Conservation (phyloP, 2,113 vertebrate genomes). For the Malurus melanocephalus region DNA sequence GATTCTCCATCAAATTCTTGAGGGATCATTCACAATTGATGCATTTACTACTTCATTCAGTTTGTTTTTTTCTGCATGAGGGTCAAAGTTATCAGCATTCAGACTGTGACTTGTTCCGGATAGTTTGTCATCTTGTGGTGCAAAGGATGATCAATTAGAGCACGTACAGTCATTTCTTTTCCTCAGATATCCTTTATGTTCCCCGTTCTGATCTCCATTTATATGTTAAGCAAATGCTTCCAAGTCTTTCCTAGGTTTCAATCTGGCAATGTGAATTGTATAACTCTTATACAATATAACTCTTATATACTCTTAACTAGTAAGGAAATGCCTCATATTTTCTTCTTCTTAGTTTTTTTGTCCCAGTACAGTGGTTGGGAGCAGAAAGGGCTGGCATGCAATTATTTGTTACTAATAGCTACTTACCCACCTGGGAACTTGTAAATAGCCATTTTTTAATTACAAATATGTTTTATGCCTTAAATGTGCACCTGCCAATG, state of each 20-base stretch:
- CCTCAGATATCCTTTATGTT: not conserved
- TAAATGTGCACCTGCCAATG: constrained; percentile 62
- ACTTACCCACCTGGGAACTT: constrained; percentile 35
- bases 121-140: not conserved
- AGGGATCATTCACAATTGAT: not conserved
- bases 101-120: not conserved
- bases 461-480: constrained; percentile 63
- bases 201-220: not conserved
- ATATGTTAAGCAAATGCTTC: not conserved
- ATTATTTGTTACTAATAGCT: constrained; percentile 41
- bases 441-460: constrained; percentile 55
- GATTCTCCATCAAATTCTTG: not conserved
- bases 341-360: not conserved
- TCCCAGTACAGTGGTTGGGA: not conserved
- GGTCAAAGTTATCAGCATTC: not conserved
- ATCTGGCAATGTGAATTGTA: not conserved
- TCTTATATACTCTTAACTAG: not conserved
- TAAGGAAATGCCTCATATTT: not conserved
- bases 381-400: constrained; percentile 17
- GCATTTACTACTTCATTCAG: not conserved
- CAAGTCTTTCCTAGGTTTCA: not conserved
- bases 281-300: not conserved
- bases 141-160: not conserved
- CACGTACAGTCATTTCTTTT: not conserved
- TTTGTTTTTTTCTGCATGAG: not conserved